Base-by-base conservation (phyloP, 2,113 vertebrate species). In the Pandion haliaetus region DNA sequence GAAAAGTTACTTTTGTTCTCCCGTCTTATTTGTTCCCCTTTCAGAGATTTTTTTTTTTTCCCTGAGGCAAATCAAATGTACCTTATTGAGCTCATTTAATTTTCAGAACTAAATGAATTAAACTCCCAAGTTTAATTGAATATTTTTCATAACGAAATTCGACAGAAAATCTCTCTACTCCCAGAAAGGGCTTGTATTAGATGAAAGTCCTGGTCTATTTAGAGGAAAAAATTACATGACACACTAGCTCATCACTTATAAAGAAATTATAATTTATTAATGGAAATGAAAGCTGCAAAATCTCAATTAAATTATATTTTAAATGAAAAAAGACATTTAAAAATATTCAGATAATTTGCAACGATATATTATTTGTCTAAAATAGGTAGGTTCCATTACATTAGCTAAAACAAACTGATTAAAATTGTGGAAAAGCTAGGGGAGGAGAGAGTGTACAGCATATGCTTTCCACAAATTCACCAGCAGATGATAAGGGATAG, bases 31-130 rank as follows among this genome's bases (percentile, higher is more conserved):
- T 97, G 69, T 91, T 97, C 93, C 93, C 29, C 20, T 82, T 90
- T 95, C 79, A 94, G 59, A 94, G 65, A 69, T 78, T 91, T 11
- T 47, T 26, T 85, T 62, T 55, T 72, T 73, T 77, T 76, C 8
- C 70, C 73, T 42, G 45, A 94, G 86, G 95, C 89, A 95, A 96
- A 95, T 95, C 83, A 95, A 97, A 96, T 90, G 91, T 76, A 90
- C 91, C 90, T 88, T 84, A 85, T 83, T 95, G 94, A 77, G 62
- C 78, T 97, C 97, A 95, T 97, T 97, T 98, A 85, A 97, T 97
- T 98, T 98, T 98, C 96, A 97, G 97, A 97, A 95, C 88, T 96
- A 96, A 98, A 94, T 95, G 95, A 96, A 97, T 97, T 96, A 97
- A 98, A 97, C n/a, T 94, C 88, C 93, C 66, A 88, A 94, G 50